These are phyloP conservation scores for Myotis pilosus DNA, from an alignment of 2,797 vertebrate species.

Conservation along the genomic window DNA sequence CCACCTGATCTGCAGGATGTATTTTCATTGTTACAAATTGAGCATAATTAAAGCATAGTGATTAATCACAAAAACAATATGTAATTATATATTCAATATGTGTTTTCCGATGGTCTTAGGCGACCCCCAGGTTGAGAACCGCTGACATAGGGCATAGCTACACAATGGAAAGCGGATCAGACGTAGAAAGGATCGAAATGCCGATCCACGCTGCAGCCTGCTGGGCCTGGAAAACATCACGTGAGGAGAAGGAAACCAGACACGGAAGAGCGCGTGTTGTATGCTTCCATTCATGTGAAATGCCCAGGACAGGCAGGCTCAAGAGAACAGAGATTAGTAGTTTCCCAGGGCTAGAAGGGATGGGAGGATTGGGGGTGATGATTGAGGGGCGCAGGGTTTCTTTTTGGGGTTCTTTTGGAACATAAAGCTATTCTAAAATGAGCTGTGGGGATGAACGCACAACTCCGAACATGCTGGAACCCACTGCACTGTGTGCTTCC, in stretches of 20 bases:
- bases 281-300: no score
- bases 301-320: neutral
- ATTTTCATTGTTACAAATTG: no score
- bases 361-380: neutral
- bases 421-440: neutral
- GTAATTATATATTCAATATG: no score
- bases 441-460: fast-evolving
- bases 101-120: no score
- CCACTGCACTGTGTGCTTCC: neutral
- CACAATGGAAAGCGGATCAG: neutral
- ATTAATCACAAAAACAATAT: no score
- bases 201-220: neutral
- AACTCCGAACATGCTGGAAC: neutral
- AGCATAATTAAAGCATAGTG: no score
- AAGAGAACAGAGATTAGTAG: neutral
- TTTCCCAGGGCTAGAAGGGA: neutral
- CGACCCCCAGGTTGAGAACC: no score
- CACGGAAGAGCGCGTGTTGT: no score
- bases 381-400: neutral
- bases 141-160: neutral
- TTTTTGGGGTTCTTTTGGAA: neutral
- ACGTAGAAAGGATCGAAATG: neutral
- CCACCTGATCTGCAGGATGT: no score
- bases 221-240: neutral
- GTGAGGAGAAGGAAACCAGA: neutral